Base-by-base conservation (phyloP, 2,113 vertebrate species). In the Otolemur garnettii region DNA sequence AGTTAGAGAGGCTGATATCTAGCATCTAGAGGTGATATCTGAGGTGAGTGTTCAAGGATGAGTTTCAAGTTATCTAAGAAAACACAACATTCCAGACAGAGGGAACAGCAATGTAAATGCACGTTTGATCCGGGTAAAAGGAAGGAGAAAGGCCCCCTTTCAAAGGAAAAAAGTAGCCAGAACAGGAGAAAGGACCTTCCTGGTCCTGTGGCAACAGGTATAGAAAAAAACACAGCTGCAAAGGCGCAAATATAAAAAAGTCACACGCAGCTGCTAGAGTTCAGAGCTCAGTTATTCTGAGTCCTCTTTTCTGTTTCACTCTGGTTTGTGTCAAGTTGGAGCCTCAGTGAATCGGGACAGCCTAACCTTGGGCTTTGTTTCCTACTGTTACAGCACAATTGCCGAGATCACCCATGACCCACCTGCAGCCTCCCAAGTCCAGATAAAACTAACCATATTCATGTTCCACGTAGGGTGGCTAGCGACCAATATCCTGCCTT, bases 1-100 rank as follows among this genome's bases (percentile, higher is more conserved):
- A 57, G 38, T 45, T 45, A 26, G 35, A 59, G 33, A 38, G 38
- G 38, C 38, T n/a, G n/a, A n/a, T n/a, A n/a, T n/a, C n/a, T n/a
- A n/a, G n/a, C n/a, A n/a, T n/a, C 57, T 45, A 26, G 35, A 59
- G 26, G 7, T 90, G 72, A 45, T 79, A 72, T 79, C 72, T 85
- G 21, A 71, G 66, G n/a, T 59, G 45, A 72, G 17, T 85, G 66
- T 85, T 50, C 22, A 38, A 85, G 79, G 38, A 50, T 90, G 59
- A 80, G 22, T 85, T 79, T 85, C 87, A 79, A 13, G 30, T 74
- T 93, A 90, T 50, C 80, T 7, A 90, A 86, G 80, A 74, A 74
- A 50, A 84, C 80, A 12, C 68, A 85, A 6, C 35, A 74, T 74
- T 80, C 45, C 57, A 85, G 50, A 50, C 24, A 80, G 59, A 93